A percentile compares a stretch with the other conserved stretches of the same genome.
These are phyloP conservation scores for Glandiceps talaboti DNA, from an alignment of 53 echinoderm and acorn worm genomes.

Conservation along the genomic window DNA sequence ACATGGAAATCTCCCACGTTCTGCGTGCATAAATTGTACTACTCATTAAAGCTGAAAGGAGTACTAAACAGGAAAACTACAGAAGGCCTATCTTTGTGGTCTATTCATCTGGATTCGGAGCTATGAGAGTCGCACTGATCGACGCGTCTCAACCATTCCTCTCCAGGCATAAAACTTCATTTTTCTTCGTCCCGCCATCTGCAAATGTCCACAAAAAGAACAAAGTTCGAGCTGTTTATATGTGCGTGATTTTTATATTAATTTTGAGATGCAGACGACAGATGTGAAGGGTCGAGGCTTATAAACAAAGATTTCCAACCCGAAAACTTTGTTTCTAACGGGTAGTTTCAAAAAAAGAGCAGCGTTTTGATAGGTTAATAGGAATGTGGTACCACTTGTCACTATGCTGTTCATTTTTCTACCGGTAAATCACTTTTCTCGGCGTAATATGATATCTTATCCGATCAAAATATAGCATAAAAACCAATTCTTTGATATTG, in stretches of 20 bases:
- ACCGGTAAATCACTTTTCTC: not conserved
- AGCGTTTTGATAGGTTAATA: no score
- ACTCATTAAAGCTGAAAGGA: not conserved
- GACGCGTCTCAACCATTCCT: not conserved
- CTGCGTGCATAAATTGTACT: not conserved
- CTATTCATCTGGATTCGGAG: not conserved
- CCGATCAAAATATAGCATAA: not conserved
- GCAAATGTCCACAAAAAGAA: not conserved
- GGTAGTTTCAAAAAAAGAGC: no score
- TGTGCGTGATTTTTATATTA: not conserved
- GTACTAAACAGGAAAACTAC: not conserved
- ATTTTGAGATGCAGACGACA: not conserved
- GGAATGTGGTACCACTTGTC: no score
- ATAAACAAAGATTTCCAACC: not conserved
- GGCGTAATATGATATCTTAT: not conserved
- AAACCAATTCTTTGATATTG: not conserved
- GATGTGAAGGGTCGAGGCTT: not conserved
- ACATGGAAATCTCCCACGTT: not conserved
- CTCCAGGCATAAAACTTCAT: not conserved
- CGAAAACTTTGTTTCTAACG: not conserved
- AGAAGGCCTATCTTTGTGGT: not conserved
- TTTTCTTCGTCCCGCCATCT: slow-evolving; percentile 1
- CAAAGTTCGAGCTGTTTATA: not conserved
- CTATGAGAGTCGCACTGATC: not conserved
- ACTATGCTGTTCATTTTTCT: not conserved